These are phyloP conservation scores for Perizoma flavofasciatum DNA, from an alignment of 2,888 invertebrate species.

Conservation along the genomic window DNA sequence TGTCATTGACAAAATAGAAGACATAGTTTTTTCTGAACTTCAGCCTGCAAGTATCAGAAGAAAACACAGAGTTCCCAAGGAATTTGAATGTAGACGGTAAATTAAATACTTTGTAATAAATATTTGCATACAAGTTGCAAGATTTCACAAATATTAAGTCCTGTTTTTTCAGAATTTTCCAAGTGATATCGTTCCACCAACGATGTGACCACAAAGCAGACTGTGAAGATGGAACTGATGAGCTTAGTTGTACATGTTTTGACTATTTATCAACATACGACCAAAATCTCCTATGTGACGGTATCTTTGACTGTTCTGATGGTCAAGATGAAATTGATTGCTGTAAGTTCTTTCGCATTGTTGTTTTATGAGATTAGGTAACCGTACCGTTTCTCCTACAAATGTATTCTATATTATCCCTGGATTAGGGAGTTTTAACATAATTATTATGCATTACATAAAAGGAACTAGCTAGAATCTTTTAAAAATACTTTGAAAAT, in stretches of 20 bases:
- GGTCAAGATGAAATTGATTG: constrained; percentile 90
- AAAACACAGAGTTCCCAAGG: constrained; percentile 56
- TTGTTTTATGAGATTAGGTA: too few relatives aligned
- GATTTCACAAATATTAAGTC: background rate
- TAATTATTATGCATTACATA: too few relatives aligned
- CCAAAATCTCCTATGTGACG: constrained; percentile 88
- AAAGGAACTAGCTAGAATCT: too few relatives aligned
- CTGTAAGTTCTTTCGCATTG: constrained; percentile 73
- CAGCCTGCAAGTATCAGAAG: constrained; percentile 66
- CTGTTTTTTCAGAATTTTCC: constrained; percentile 83
- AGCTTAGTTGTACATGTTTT: constrained; percentile 88
- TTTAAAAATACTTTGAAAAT: too few relatives aligned
- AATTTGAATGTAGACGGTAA: constrained; percentile 77
- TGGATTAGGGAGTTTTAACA: too few relatives aligned
- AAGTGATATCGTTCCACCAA: constrained; percentile 83
- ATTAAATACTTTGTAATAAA: background rate
- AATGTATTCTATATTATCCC: too few relatives aligned
- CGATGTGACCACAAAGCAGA: constrained; percentile 88
- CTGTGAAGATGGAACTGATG: constrained; percentile 93
- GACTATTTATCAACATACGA: constrained; percentile 84
- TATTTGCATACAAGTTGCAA: too few relatives aligned
- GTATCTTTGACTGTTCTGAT: constrained; percentile 88
- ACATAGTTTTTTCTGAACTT: constrained; percentile 52
- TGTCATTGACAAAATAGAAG: constrained; percentile 51
- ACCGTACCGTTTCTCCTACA: too few relatives aligned